Base-by-base conservation (phyloP, 2,797 vertebrate species). In the Chelonia mydas region DNA sequence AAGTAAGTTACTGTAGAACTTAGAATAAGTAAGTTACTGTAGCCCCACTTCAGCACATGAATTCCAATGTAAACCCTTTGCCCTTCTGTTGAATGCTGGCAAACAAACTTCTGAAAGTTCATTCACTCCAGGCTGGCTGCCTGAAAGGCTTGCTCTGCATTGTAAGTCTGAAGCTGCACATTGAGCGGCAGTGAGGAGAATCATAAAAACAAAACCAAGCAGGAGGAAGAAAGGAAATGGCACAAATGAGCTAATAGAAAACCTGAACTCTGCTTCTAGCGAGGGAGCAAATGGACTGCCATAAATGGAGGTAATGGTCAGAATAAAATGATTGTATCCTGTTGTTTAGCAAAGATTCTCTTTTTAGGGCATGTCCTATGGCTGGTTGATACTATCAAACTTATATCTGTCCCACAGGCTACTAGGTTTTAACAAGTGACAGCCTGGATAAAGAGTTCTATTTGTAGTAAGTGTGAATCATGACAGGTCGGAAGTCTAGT, bases 31-130 rank as follows among this genome's bases (percentile, higher is more conserved):
- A 89, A 87, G 72, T 79, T 54, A 76, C 92, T 93, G 11, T 97
- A 16, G 84, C 17, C 27, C 92, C n/a, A 2, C 81, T 92, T 84
- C 96, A 94, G 79, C 88, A 83, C 85, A 8, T 92, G 90, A 88
- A 95, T 96, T 96, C 95, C 93, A 55, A 72, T 94, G 93, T 88
- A 93, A 92, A 88, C 84, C 57, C 31, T 16, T 86, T 83, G 88
- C 85, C 76, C 41, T 90, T 85, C 45, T 81, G 85, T 47, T 87
- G 68, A 84, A 87, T 47, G 80, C 94, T 96, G 96, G 88, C 90
- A 92, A 89, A 92, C 86, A 88, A 78, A 47, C 74, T 84, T 79
- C 87, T 77, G 7, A 51, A 88, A 92, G 92, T 47, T 53, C 83
- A 86, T 77, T 95, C 91, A 86, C 84, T 95, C 83, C 94, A 65